Percentiles rank a stretch among this genome's conserved stretches.
Evolutionary conservation across 1,140 invertebrate species (phyloP).

Genomic region (Heliconius congener): DNA sequence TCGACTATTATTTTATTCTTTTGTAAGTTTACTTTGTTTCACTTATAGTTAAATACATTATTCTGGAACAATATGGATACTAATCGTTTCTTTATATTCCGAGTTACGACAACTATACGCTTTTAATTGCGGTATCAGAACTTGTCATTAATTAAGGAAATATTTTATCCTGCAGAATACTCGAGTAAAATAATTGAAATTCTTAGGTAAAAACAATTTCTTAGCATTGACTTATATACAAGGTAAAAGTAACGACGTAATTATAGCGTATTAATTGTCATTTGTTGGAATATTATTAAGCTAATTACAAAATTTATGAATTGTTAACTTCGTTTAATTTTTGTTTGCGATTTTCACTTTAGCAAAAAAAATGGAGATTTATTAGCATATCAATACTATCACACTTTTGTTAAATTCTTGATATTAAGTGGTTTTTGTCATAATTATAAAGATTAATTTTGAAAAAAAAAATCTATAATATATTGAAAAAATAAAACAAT

Average conservation of each 20-base stretch:
- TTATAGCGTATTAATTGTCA: background rate
- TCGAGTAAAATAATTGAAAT: conserved; percentile 14
- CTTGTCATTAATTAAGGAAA: conserved; percentile 6
- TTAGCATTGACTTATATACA: background rate
- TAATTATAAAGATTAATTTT: background rate
- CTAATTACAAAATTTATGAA: background rate
- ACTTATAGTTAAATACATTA: background rate
- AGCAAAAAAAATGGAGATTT: background rate
- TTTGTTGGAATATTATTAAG: conserved; percentile 1
- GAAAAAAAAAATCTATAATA: too few relatives aligned
- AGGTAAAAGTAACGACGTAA: background rate
- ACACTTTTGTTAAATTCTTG: background rate
- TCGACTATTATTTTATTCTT: background rate
- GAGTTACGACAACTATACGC: background rate
- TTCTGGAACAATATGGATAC: background rate
- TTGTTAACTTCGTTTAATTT: background rate
- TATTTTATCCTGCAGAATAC: conserved; percentile 2
- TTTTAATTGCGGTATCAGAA: background rate
- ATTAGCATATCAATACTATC: background rate
- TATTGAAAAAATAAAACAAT: background rate
- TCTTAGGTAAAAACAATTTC: background rate
- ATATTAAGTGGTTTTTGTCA: background rate
- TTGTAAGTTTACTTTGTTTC: background rate
- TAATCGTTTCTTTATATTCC: background rate
- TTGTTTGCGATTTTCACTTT: background rate